phyloP scores from a whole-genome alignment of 2,113 vertebrate genomes.

The Eulemur macaco region DNA sequence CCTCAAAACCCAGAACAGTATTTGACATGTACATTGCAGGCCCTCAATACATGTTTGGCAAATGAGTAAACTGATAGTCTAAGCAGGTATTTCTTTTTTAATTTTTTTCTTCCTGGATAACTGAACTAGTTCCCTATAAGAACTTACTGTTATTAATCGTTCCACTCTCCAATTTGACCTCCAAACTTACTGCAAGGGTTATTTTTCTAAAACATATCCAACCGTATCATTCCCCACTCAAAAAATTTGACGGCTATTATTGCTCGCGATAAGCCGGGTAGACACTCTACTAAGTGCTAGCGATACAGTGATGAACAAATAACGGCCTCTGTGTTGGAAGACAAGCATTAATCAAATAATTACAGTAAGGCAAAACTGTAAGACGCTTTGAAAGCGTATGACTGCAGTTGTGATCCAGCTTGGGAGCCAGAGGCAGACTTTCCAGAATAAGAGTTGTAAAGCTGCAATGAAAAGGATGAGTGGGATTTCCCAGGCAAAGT shows the following conservation, averaged over 20 bases:
- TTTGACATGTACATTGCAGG: neutral
- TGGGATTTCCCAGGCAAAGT: neutral
- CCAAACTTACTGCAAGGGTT: neutral
- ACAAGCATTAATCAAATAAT: conserved; percentile 5
- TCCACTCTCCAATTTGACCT: neutral
- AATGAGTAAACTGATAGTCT: neutral
- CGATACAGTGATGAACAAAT: neutral
- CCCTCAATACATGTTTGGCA: neutral
- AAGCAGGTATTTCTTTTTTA: neutral
- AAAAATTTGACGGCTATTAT: neutral
- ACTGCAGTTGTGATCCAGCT: neutral
- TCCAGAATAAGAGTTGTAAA: neutral
- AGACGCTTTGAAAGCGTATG: neutral
- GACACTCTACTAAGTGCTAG: neutral
- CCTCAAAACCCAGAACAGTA: neutral
- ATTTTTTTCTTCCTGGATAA: neutral
- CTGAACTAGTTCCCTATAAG: neutral
- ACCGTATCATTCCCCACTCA: neutral
- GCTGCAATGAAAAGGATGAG: neutral
- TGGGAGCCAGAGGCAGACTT: neutral
- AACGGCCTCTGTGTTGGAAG: neutral
- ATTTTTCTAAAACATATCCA: conserved; percentile 15
- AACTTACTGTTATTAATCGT: neutral
- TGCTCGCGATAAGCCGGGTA: neutral
- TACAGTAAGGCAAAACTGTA: neutral